phyloP scores from a whole-genome alignment of 2,888 invertebrate genomes.

The Dynastes grantii region DNA sequence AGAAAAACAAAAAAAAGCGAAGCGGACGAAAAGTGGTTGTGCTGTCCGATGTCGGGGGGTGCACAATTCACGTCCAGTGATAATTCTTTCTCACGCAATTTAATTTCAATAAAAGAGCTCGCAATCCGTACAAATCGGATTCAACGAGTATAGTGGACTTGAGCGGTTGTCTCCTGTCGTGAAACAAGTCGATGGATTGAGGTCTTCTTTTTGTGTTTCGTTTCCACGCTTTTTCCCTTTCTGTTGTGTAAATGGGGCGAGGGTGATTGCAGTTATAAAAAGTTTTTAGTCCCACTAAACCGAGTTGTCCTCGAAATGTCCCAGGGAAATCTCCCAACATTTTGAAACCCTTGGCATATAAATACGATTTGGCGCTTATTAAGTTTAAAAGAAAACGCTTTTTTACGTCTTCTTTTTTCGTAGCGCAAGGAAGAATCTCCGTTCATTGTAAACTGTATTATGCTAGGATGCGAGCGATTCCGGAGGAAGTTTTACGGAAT shows the following conservation, averaged over 20 bases:
- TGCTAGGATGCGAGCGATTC: constrained; percentile 7
- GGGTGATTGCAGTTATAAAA: constrained; percentile 5
- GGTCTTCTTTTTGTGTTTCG: background rate
- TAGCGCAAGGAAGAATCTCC: no score
- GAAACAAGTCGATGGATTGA: constrained; percentile 8
- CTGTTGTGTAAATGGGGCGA: no score
- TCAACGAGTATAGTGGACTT: background rate
- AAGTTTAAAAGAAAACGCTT: constrained; percentile 28
- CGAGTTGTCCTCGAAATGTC: background rate
- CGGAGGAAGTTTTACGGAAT: constrained; percentile 22
- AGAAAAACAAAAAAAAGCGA: constrained; percentile 16
- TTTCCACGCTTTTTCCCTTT: no score
- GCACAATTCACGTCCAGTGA: constrained; percentile 4
- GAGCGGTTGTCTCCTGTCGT: background rate
- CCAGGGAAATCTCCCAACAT: background rate
- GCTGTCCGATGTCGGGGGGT: background rate
- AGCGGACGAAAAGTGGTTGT: background rate
- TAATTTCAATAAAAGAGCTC: constrained; percentile 49
- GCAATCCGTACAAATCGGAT: constrained; percentile 24
- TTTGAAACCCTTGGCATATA: background rate
- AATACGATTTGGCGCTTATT: constrained; percentile 28
- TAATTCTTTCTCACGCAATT: constrained; percentile 48
- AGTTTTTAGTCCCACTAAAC: constrained; percentile 11
- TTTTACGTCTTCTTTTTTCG: no score
- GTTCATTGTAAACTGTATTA: background rate